These are phyloP conservation scores for Tauraco hartlaubi DNA, from an alignment of 2,797 vertebrate genomes.

Conservation along the genomic window DNA sequence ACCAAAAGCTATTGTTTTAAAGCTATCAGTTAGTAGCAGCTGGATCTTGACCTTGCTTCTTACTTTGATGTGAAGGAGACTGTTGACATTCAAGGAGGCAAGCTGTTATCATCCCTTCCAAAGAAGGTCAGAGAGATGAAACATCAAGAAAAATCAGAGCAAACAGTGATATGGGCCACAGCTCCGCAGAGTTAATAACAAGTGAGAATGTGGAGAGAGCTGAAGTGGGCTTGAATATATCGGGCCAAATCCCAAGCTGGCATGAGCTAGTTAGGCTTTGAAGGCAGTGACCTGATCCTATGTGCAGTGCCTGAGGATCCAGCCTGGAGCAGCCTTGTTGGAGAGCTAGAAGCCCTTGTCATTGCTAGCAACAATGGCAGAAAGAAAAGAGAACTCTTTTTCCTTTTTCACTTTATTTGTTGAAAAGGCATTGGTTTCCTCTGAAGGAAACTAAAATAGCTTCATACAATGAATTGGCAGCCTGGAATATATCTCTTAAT, in stretches of 20 bases:
- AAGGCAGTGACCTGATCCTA: not conserved
- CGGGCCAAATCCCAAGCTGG: not conserved
- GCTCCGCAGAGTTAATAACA: slow-evolving; percentile 13
- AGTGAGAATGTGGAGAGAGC: not conserved
- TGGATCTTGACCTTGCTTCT: slow-evolving; percentile 17
- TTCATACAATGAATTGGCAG: not conserved
- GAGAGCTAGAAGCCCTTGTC: not conserved
- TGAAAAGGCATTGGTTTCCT: slow-evolving; percentile 22
- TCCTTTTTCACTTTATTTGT: not conserved
- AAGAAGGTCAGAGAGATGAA: slow-evolving; percentile 36
- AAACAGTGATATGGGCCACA: not conserved
- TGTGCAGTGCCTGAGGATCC: not conserved
- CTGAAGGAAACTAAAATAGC: slow-evolving; percentile 53
- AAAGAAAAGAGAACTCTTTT: not conserved
- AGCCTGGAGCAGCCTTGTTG: not conserved
- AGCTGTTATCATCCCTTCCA: not conserved
- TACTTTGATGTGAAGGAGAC: not conserved
- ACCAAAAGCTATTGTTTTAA: slow-evolving; percentile 29
- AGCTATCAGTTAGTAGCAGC: not conserved
- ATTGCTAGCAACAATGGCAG: not conserved
- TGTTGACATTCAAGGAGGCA: not conserved
- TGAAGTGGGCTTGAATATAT: not conserved
- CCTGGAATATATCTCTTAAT: slow-evolving; percentile 13
- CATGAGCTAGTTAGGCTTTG: not conserved
- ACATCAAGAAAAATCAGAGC: not conserved